These are phyloP conservation scores for Pristionchus pacificus DNA, from an alignment of 1,140 invertebrate genomes.

Conservation along the genomic window DNA sequence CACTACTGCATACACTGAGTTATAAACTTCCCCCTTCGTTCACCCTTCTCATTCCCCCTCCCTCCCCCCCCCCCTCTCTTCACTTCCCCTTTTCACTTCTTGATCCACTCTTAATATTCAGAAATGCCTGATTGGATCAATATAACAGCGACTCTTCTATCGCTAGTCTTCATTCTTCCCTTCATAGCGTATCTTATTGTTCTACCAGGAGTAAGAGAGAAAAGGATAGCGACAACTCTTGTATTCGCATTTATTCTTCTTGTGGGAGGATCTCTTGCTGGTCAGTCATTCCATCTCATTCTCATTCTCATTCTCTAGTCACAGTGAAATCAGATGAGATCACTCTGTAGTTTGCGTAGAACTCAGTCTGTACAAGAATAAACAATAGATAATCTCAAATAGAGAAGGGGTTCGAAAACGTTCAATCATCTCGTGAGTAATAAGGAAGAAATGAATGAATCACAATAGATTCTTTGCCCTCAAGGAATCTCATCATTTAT, in stretches of 20 bases:
- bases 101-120: neutral
- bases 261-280: constrained; percentile 42
- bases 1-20: constrained; percentile 12
- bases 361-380: no score
- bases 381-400: no score
- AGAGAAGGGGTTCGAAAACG: no score
- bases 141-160: constrained; percentile 38
- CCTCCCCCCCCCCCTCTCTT: neutral
- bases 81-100: neutral
- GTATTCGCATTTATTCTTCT: constrained; percentile 37
- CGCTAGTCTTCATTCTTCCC: constrained; percentile 39
- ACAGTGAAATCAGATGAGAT: no score
- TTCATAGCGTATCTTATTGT: constrained; percentile 44
- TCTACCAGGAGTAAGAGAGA: constrained; percentile 45
- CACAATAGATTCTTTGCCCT: no score
- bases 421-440: no score
- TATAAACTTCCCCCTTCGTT: constrained; percentile 23
- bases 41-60: constrained; percentile 4
- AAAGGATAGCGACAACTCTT: constrained; percentile 37
- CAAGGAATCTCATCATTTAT: no score
- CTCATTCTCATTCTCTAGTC: constrained; percentile 6
- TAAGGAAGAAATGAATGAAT: no score
- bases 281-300: constrained; percentile 17
- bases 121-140: neutral
- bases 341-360: no score